phyloP scores from a whole-genome alignment of 2,113 vertebrate genomes.

The Eulacestoma nigropectus region DNA sequence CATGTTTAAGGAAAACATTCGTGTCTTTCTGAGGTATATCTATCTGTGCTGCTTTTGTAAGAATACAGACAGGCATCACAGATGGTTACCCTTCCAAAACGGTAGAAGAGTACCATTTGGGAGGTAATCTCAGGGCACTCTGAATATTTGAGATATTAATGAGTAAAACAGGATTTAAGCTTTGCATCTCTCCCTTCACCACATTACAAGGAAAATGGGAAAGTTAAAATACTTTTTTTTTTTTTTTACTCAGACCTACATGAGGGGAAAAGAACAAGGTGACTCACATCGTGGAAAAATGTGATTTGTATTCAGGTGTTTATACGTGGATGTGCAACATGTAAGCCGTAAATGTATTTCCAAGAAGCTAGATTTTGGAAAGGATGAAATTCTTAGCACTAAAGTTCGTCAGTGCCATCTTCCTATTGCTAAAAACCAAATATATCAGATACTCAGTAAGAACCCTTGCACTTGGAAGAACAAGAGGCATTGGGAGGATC shows the following conservation, averaged over 20 bases:
- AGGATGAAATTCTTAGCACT: not conserved
- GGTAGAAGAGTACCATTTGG: not conserved
- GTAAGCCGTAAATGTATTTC: not conserved
- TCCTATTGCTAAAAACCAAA: not conserved
- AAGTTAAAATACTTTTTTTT: not conserved
- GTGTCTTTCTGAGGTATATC: not conserved
- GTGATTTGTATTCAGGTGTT: not conserved
- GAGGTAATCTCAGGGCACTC: fast-evolving
- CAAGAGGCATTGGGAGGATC: not conserved
- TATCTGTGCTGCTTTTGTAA: not conserved
- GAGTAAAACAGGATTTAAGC: not conserved
- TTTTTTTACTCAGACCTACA: not conserved
- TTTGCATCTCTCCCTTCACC: not conserved
- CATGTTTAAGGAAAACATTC: not conserved
- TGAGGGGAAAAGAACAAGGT: not conserved
- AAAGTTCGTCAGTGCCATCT: not conserved
- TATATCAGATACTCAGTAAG: not conserved
- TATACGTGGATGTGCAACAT: not conserved
- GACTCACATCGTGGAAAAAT: not conserved
- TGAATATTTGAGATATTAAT: not conserved
- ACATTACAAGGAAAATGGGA: not conserved
- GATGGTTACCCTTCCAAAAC: not conserved
- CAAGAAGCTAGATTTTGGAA: not conserved
- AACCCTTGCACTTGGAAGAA: not conserved
- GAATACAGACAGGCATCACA: not conserved